Evolutionary conservation across 2,888 invertebrate species (phyloP), one percentile per base, ranked within the genome.

Genomic region (Spodoptera picta): DNA sequence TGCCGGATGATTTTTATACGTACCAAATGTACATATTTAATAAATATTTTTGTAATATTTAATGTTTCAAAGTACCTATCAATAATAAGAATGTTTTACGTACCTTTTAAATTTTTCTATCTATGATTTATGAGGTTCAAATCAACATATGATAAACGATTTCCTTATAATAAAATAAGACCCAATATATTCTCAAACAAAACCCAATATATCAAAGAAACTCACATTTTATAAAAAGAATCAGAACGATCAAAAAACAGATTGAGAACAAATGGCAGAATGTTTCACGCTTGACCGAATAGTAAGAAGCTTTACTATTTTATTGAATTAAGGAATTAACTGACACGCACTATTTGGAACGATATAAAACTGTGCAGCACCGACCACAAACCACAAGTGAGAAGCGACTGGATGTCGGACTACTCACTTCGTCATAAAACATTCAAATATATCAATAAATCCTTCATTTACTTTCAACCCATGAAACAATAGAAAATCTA

Each of bases 281-380:
- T 79, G 85, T 86, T 86, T 90, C 87, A 92, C 89, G 92, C 92
- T 90, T 91, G 90, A 90, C 90, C 87, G 89, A 92, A 90, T 91
- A 82, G 87, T 88, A 90, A 89, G 92, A 90, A 92, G 93, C 92
- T 93, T 92, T 92, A 91, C 87, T 86, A 83, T 92, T 91, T 93
- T 94, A 95, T 95, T 95, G 86, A 95, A 95, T 95, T 95, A 95
- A 94, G 90, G 90, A 92, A 93, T 95, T 95, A 95, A 87, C 87
- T 60, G 87, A 69, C 95, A 95, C 94, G 93, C 94, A 92, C 90
- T 81, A 85, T 89, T 86, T 80, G 77, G 80, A 85, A 76, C 87
- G 80, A 90, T 94, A 94, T 93, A 94, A 91, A 93, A 91, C 85
- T 81, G 80, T 73, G 75, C 71, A 63, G 14, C 67, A 41, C 66